Evolutionary conservation across 2,797 vertebrate genomes (phyloP).

Genomic region (Coccyzus lansbergi): DNA sequence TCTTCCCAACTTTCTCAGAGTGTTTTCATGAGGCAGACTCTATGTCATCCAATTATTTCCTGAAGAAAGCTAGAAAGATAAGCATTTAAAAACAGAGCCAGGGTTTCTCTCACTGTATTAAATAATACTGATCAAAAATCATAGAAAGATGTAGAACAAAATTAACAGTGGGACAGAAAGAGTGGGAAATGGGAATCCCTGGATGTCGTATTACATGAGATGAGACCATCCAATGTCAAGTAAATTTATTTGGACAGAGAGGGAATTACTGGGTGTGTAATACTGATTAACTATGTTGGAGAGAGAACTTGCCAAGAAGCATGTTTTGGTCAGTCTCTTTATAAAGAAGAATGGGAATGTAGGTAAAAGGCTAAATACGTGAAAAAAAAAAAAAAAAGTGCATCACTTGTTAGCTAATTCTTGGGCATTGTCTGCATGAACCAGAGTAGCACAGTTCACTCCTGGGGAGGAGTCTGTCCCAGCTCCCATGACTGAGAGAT

Average conservation of each 20-base stretch:
- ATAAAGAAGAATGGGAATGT: constrained; percentile 48
- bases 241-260: constrained; percentile 53
- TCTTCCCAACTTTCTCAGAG: constrained; percentile 40
- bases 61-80: constrained; percentile 52
- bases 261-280: constrained; percentile 69
- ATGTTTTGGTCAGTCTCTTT: constrained; percentile 59
- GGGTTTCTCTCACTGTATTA: constrained; percentile 42
- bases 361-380: constrained; percentile 62
- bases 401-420: constrained; percentile 40
- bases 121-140: constrained; percentile 45
- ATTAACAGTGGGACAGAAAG: background rate
- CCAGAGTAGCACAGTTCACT: background rate
- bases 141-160: constrained; percentile 15
- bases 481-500: background rate
- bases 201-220: background rate
- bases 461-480: background rate
- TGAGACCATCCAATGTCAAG: background rate
- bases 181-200: constrained; percentile 32
- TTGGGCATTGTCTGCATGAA: constrained; percentile 39
- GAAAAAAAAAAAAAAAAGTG: background rate
- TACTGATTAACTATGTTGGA: constrained; percentile 68
- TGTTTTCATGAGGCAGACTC: constrained; percentile 41
- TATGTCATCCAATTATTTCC: constrained; percentile 64
- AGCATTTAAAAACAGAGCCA: constrained; percentile 46
- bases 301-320: constrained; percentile 53